Base-by-base conservation (phyloP, 1,140 invertebrate genomes). In the Aphaenogaster ashmeadi region DNA sequence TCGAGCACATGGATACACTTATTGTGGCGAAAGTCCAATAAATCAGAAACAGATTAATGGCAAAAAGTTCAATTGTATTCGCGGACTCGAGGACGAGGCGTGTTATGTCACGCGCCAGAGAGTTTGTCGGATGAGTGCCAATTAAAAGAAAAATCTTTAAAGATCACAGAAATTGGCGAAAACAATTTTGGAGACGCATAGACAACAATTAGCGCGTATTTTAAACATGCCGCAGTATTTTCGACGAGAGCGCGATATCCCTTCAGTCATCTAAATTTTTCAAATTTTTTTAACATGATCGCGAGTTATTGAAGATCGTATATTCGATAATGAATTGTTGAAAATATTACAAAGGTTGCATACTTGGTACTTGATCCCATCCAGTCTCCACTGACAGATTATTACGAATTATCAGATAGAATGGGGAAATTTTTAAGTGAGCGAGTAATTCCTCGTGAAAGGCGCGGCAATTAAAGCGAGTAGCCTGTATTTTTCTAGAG, bases 401-500 rank as follows among this genome's bases (percentile, higher is more conserved):
- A 66, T 79, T 79, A 15, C 15, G 8, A 78, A 86, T 86, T 79
- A 67, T 77, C 21, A 44, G 36, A 66, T 86, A 86, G 36, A 78
- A 86, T 33, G 13, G 47, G 38, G 74, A 86, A 86, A 86, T 79
- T 79, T 79, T 79, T 79, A 79, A 86, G 47, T 21, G 11, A 41
- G 60, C 83, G 50, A 44, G 18, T 84, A 74, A 84, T 75, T 84
- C 33, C 80, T 84, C 80, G 80, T 84, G 80, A 84, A 84, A 84
- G 69, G 80, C 80, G 80, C 80, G 54, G 80, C 80, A 84, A 84
- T 84, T 84, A 84, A 84, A 67, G 56, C 80, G 69, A 62, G 69
- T 50, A 75, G 56, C 44, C 54, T 47, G 69, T 44, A 84, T 75
- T 84, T 58, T 83, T 84, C 72, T 84, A 74, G 27, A 60, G n/a